Percentiles rank a stretch among this genome's conserved stretches.
These are phyloP conservation scores for Pseudachorutes palmiensis DNA, from an alignment of 1,140 invertebrate genomes.

Conservation along the genomic window DNA sequence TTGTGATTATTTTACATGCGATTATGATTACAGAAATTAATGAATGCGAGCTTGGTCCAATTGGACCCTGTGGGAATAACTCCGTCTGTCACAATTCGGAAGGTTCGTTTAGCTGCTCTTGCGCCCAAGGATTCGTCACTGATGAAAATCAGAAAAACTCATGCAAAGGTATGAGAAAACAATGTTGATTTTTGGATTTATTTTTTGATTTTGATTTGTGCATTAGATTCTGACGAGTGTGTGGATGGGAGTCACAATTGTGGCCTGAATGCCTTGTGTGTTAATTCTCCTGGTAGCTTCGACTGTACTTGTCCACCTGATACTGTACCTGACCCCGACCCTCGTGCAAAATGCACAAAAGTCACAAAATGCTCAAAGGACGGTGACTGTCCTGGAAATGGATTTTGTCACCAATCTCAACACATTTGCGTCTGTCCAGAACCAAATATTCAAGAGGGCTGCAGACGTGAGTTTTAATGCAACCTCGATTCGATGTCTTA, in stretches of 20 bases:
- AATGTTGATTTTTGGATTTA: slow-evolving; percentile 11
- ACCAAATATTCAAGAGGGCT: slow-evolving; percentile 82
- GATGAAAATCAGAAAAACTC: neutral
- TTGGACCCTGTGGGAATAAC: slow-evolving; percentile 71
- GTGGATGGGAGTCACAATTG: slow-evolving; percentile 60
- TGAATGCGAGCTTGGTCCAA: slow-evolving; percentile 77
- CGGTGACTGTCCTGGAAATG: slow-evolving; percentile 77
- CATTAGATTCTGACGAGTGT: no score
- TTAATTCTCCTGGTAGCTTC: slow-evolving; percentile 68
- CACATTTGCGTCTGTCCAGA: slow-evolving; percentile 76
- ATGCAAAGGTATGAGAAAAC: neutral
- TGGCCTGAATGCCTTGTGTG: slow-evolving; percentile 74
- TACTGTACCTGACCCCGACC: slow-evolving; percentile 68
- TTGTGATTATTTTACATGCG: neutral
- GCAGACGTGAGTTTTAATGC: slow-evolving; percentile 63
- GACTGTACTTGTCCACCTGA: slow-evolving; percentile 69
- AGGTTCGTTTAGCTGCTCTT: slow-evolving; percentile 68
- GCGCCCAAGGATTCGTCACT: slow-evolving; percentile 39
- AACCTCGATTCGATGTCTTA: neutral
- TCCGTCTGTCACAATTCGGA: slow-evolving; percentile 72
- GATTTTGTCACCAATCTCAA: slow-evolving; percentile 63
- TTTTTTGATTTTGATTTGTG: slow-evolving; percentile 57
- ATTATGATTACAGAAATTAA: slow-evolving; percentile 64
- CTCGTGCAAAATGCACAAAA: slow-evolving; percentile 63
- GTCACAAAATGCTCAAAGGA: slow-evolving; percentile 65